Evolutionary conservation across 2,797 vertebrate species (phyloP), one percentile per base, ranked within the genome.

Genomic region (Psittacula echo): DNA sequence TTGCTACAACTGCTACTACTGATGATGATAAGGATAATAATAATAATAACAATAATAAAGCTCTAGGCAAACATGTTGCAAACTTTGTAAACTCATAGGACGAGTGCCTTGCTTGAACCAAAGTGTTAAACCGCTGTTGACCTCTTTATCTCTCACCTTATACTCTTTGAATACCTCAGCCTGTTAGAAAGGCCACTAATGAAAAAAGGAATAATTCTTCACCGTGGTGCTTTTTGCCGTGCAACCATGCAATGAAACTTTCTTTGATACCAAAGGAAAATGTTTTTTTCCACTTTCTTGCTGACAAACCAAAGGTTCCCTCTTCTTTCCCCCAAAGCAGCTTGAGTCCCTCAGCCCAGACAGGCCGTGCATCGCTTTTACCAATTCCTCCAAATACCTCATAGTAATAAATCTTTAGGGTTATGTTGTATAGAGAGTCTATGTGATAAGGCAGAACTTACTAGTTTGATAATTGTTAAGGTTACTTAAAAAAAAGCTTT

Each of bases 91-190:
- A 99, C 99, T 99, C 99, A 98, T 98, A 99, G 99, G 99, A 99
- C 96, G 99, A 99, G 99, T 99, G 99, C 99, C 99, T 99, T 99
- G 99, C 99, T 99, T 99, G 98, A 99, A 99, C 99, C 99, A 99
- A 99, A 99, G 99, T 99, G 99, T 99, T 99, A 99, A 99, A 99
- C 99, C 99, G 98, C 99, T 98, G 98, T 99, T 99, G 98, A 99
- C 99, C 99, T 99, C 99, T 98, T 97, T 96, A 95, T 97, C 95
- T 98, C 97, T 98, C 98, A 98, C 98, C 98, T 98, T 99, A 98
- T 99, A 98, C 98, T 99, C 98, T 99, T 98, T 98, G 99, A 99
- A 99, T 99, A 99, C 99, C 99, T 99, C 99, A 99, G 99, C 99
- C 99, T 99, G 98, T 98, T 99, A 98, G 98, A 99, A 99, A 98